Evolutionary conservation across 1,140 invertebrate genomes (phyloP).

Genomic region (Zaprionus davidi): DNA sequence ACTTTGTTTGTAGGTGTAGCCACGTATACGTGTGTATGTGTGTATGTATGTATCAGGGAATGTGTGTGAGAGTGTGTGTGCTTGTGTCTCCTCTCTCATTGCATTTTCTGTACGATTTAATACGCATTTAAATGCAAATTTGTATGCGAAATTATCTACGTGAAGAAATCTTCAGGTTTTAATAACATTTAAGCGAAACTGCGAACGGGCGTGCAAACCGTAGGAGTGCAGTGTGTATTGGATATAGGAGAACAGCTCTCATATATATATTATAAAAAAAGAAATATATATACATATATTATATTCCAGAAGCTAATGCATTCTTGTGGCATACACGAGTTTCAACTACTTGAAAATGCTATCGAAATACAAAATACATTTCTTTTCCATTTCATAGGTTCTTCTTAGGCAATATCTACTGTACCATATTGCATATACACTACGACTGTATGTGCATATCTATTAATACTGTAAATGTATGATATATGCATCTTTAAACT

Average conservation of each 20-base stretch:
- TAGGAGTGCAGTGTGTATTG: background rate
- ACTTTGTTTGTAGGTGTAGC: background rate
- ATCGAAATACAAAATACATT: too few species aligned
- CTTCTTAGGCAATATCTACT: too few species aligned
- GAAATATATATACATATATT: too few species aligned
- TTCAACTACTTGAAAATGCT: background rate
- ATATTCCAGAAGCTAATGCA: too few species aligned
- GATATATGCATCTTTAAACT: background rate
- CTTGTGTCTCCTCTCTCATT: conserved; percentile 22
- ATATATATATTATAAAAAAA: too few species aligned
- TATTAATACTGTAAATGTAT: background rate
- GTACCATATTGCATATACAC: too few species aligned
- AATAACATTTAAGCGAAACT: conserved; percentile 67
- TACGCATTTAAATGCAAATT: conserved; percentile 80
- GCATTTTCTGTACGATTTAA: conserved; percentile 79
- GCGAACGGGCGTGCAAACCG: conserved; percentile 3
- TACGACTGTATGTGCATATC: too few species aligned
- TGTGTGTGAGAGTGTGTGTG: background rate
- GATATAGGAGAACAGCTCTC: background rate
- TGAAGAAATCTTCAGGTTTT: conserved; percentile 79
- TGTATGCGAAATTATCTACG: conserved; percentile 76
- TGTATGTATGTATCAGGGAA: background rate
- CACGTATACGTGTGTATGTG: background rate
- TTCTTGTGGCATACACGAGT: too few species aligned
- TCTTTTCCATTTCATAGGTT: too few species aligned